Conservation (phyloP, 2,797 vertebrate genomes). For the Numenius phaeopus region DNA sequence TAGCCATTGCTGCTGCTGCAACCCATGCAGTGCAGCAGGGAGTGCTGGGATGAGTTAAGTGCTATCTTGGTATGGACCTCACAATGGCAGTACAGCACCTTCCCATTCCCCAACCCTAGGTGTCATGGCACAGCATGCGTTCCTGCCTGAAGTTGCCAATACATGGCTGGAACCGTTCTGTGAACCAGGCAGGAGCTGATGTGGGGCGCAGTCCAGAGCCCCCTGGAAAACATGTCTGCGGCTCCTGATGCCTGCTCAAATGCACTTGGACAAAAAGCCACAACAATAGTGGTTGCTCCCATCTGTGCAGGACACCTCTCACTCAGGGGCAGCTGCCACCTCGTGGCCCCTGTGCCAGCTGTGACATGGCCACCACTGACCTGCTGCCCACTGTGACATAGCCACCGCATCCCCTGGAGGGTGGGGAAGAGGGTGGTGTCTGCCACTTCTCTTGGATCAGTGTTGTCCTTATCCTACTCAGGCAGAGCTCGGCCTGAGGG, state of each 20-base stretch:
- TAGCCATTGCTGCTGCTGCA: neutral
- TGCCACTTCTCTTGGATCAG: neutral
- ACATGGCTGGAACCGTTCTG: neutral
- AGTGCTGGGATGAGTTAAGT: neutral
- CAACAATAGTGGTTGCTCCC: neutral
- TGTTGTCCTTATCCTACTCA: neutral
- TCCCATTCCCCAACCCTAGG: fast-evolving
- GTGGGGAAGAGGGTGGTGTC: neutral
- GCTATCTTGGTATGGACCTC: neutral
- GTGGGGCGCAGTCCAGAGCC: neutral
- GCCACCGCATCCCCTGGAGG: neutral
- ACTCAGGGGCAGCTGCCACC: neutral
- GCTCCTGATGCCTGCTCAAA: neutral
- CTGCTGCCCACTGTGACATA: neutral
- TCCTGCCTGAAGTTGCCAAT: neutral
- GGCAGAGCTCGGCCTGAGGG: neutral
- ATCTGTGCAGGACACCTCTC: neutral
- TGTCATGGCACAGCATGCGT: neutral
- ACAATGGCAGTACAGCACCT: fast-evolving
- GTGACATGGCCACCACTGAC: neutral
- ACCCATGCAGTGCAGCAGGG: neutral
- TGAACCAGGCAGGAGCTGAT: neutral
- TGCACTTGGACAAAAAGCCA: neutral
- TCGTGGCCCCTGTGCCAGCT: neutral
- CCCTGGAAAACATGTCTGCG: neutral